These are phyloP conservation scores for Amblyopsis rosae DNA, from an alignment of 2,113 vertebrate genomes.

Conservation along the genomic window DNA sequence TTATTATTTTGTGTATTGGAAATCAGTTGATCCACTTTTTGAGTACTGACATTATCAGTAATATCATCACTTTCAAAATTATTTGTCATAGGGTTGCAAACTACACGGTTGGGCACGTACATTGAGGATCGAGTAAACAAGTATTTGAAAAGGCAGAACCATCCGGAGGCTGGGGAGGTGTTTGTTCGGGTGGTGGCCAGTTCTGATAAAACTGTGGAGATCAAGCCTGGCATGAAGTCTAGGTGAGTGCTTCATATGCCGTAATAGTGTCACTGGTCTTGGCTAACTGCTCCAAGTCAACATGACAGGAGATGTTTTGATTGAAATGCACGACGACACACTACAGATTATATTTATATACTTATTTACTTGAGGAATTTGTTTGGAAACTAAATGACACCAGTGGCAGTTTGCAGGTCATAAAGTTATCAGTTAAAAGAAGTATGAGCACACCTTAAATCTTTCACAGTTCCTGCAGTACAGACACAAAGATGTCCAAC, in stretches of 20 bases:
- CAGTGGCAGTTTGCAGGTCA: no score
- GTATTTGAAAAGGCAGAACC: conserved; percentile 95
- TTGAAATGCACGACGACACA: no score
- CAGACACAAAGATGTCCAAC: no score
- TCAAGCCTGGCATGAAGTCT: conserved; percentile 98
- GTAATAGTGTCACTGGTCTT: neutral
- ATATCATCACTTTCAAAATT: neutral
- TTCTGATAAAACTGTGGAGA: conserved; percentile 96
- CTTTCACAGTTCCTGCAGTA: no score
- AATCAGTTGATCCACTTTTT: neutral
- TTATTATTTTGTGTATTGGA: no score
- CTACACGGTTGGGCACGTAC: conserved; percentile 90
- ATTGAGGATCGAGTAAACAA: conserved; percentile 97
- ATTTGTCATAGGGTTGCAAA: conserved; percentile 80
- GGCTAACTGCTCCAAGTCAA: neutral
- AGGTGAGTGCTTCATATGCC: conserved; percentile 71
- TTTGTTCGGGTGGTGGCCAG: conserved; percentile 97
- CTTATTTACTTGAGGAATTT: no score
- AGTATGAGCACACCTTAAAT: no score
- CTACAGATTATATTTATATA: no score
- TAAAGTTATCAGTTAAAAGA: no score
- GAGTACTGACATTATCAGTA: neutral
- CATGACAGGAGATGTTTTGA: no score
- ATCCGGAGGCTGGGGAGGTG: conserved; percentile 96
- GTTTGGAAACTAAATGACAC: no score